phyloP scores from a whole-genome alignment of 1,140 invertebrate genomes.

The Brachionus asplanchnoidis region DNA sequence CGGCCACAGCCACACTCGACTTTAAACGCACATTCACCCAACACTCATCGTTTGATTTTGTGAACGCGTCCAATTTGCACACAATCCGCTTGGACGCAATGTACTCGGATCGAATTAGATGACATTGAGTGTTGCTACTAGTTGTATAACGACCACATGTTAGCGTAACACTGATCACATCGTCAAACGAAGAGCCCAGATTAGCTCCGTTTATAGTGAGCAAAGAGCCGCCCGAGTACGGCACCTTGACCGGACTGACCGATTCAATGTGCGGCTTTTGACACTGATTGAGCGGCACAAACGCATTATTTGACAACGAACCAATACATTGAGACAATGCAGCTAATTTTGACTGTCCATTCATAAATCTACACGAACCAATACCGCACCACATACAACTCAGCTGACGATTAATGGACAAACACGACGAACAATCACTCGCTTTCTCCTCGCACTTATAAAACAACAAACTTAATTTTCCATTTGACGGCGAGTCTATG shows the following conservation, averaged over 20 bases:
- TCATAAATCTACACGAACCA: slow-evolving; percentile 13
- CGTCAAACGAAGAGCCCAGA: not conserved
- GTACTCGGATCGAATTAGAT: not conserved
- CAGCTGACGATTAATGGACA: slow-evolving; percentile 27
- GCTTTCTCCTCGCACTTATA: slow-evolving; percentile 8
- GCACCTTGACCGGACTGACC: not conserved
- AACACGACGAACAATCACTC: not conserved
- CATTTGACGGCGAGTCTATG: not conserved
- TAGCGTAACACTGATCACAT: not conserved
- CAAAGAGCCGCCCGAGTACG: not conserved
- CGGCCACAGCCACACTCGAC: not conserved
- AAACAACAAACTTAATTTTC: not conserved
- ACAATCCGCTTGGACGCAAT: not conserved
- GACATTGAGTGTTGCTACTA: not conserved
- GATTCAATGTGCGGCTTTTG: not conserved
- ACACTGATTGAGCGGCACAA: not conserved
- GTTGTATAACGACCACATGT: not conserved
- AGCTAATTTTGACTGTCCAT: not conserved
- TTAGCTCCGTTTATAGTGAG: not conserved
- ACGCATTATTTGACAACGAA: not conserved
- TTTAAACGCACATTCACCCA: not conserved
- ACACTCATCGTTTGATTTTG: not conserved
- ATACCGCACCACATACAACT: not conserved
- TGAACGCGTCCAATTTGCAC: not conserved
- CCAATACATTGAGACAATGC: not conserved